Evolutionary conservation across 2,888 invertebrate genomes (phyloP).

Genomic region (Apamea sordens): DNA sequence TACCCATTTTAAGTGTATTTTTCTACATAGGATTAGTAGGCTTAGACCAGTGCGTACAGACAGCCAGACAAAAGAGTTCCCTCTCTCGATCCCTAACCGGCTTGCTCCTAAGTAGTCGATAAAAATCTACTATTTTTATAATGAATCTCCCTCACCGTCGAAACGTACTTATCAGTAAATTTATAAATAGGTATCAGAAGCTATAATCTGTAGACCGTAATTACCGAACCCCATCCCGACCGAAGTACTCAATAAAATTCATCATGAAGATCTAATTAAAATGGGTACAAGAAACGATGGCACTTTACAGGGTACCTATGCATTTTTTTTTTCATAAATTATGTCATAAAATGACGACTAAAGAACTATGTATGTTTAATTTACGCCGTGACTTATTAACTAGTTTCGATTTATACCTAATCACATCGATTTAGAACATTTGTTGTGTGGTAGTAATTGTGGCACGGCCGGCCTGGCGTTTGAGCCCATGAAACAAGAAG

Average conservation of each 20-base stretch:
- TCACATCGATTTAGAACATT: conserved; percentile 90
- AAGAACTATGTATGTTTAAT: conserved; percentile 83
- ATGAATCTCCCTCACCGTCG: conserved; percentile 69
- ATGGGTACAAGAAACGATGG: conserved; percentile 87
- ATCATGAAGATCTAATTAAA: conserved; percentile 80
- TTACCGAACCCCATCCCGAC: conserved; percentile 46
- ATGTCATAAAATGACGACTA: conserved; percentile 89
- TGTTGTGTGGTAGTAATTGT: conserved; percentile 89
- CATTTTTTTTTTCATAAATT: conserved; percentile 80
- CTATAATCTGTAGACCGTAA: conserved; percentile 75
- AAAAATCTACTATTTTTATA: conserved; percentile 78
- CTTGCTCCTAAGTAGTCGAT: conserved; percentile 71
- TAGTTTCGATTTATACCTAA: conserved; percentile 87
- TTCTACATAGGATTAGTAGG: conserved; percentile 79
- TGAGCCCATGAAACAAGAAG: conserved; percentile 92
- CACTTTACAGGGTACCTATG: conserved; percentile 87
- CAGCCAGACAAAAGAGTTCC: conserved; percentile 52
- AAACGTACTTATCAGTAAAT: conserved; percentile 75
- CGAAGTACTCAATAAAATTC: conserved; percentile 74
- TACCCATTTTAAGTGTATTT: conserved; percentile 83
- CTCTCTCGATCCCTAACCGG: conserved; percentile 52
- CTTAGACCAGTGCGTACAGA: conserved; percentile 74
- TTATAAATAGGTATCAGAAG: conserved; percentile 77
- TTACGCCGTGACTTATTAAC: conserved; percentile 88
- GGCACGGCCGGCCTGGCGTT: conserved; percentile 86